Percentiles rank a stretch among this genome's conserved stretches.
These are phyloP conservation scores for Octomys mimax DNA, from an alignment of 2,797 vertebrate species.

Conservation along the genomic window DNA sequence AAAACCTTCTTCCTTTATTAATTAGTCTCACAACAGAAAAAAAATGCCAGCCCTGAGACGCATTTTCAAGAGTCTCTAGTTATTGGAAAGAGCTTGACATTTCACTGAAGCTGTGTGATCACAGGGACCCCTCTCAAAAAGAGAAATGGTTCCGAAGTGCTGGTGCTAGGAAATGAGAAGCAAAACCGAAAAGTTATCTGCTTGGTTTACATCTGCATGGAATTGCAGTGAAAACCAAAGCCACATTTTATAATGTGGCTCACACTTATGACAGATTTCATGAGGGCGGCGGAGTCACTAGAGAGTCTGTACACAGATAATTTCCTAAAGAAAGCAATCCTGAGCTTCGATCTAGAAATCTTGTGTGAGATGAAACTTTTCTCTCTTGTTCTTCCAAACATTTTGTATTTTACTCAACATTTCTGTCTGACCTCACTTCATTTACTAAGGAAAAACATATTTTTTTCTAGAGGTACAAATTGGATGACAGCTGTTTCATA, in stretches of 20 bases:
- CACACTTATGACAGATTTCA: background rate
- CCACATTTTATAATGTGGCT: background rate
- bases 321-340: slow-evolving; percentile 43
- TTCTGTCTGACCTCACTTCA: slow-evolving; percentile 11
- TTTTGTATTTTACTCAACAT: background rate
- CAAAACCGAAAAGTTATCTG: background rate
- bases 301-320: background rate
- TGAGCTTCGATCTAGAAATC: background rate
- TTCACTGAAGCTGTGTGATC: background rate
- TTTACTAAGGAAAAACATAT: background rate
- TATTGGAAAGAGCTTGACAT: background rate
- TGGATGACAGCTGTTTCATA: slow-evolving; percentile 15
- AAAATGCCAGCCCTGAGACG: background rate
- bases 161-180: slow-evolving; percentile 14
- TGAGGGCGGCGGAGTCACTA: background rate
- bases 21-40: background rate
- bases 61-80: background rate
- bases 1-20: background rate
- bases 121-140: background rate
- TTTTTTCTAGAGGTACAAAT: slow-evolving; percentile 37
- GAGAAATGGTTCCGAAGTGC: slow-evolving; percentile 10
- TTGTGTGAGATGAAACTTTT: background rate
- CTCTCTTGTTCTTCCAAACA: background rate
- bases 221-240: background rate
- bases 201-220: background rate